Percentiles rank a stretch among this genome's conserved stretches.
These are phyloP conservation scores for Acrocera orbiculus DNA, from an alignment of 2,888 invertebrate species.

Conservation along the genomic window DNA sequence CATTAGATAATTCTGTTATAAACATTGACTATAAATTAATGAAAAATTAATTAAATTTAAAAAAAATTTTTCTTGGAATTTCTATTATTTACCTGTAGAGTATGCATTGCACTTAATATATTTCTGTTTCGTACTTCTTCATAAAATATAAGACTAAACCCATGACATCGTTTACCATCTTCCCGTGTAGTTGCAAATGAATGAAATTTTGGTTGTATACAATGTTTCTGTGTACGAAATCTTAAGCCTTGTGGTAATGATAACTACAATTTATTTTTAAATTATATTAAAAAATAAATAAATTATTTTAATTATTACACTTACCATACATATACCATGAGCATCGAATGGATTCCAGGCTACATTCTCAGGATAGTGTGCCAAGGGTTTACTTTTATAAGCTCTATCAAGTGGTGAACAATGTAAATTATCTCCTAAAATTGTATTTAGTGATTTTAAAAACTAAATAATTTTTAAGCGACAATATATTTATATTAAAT, in stretches of 20 bases:
- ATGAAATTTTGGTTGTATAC: slow-evolving; percentile 74
- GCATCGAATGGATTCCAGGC: slow-evolving; percentile 82
- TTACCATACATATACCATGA: slow-evolving; percentile 91
- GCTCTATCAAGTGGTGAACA: slow-evolving; percentile 85
- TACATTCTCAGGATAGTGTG: slow-evolving; percentile 86
- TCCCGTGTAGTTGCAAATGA: slow-evolving; percentile 94
- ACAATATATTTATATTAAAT: too few relatives aligned
- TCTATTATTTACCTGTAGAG: slow-evolving; percentile 70
- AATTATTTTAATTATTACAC: not conserved
- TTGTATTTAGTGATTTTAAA: not conserved
- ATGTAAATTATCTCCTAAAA: slow-evolving; percentile 62
- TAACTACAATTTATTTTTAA: slow-evolving; percentile 40
- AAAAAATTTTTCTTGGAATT: not conserved
- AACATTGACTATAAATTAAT: slow-evolving; percentile 53
- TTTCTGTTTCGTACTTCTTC: slow-evolving; percentile 87
- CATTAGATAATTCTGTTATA: slow-evolving; percentile 73
- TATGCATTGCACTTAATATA: slow-evolving; percentile 91
- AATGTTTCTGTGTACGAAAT: slow-evolving; percentile 88
- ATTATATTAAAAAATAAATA: slow-evolving; percentile 3
- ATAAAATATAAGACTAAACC: slow-evolving; percentile 87
- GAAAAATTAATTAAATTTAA: not conserved
- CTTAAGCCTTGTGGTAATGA: slow-evolving; percentile 87
- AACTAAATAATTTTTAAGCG: too few relatives aligned
- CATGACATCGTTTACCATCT: slow-evolving; percentile 88
- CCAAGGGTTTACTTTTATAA: slow-evolving; percentile 84